Evolutionary conservation across 2,797 vertebrate genomes (phyloP).

Genomic region (Schizopygopsis malacanthus): DNA sequence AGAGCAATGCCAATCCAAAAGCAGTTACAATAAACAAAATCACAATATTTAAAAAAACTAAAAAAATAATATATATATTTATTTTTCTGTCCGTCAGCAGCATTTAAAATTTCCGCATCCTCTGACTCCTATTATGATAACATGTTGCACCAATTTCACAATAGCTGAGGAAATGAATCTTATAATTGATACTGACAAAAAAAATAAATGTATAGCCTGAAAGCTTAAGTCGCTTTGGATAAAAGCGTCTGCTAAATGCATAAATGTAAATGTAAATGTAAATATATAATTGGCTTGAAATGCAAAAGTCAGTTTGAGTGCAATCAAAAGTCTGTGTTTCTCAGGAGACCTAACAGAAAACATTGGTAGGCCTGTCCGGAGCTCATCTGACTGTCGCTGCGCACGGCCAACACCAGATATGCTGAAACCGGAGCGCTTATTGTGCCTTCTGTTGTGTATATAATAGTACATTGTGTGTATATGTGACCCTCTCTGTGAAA

Average conservation of each 20-base stretch:
- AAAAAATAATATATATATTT: not conserved
- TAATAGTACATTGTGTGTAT: not conserved
- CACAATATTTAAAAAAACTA: not conserved
- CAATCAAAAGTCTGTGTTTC: slow-evolving; percentile 28
- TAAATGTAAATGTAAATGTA: too few relatives aligned
- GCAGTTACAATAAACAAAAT: slow-evolving; percentile 26
- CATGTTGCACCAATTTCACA: slow-evolving; percentile 13
- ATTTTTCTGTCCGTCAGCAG: not conserved
- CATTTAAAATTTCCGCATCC: not conserved
- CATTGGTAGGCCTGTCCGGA: slow-evolving; percentile 22
- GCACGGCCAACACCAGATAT: slow-evolving; percentile 4
- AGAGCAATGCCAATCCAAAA: slow-evolving; percentile 21
- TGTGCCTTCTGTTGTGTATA: not conserved
- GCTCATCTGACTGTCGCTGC: slow-evolving; percentile 18
- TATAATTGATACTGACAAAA: not conserved
- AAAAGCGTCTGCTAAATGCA: too few relatives aligned
- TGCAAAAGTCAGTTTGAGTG: slow-evolving; percentile 16
- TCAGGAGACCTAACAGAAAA: slow-evolving; percentile 27
- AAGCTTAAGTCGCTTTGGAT: too few relatives aligned
- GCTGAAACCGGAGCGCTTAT: not conserved
- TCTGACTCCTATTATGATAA: not conserved
- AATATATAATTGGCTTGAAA: slow-evolving; percentile 9
- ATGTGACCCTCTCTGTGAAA: too few relatives aligned
- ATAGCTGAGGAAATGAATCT: slow-evolving; percentile 24
- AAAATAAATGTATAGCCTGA: too few relatives aligned